Base-by-base conservation (phyloP, 1,140 invertebrate species). In the Microvelia longipes region DNA sequence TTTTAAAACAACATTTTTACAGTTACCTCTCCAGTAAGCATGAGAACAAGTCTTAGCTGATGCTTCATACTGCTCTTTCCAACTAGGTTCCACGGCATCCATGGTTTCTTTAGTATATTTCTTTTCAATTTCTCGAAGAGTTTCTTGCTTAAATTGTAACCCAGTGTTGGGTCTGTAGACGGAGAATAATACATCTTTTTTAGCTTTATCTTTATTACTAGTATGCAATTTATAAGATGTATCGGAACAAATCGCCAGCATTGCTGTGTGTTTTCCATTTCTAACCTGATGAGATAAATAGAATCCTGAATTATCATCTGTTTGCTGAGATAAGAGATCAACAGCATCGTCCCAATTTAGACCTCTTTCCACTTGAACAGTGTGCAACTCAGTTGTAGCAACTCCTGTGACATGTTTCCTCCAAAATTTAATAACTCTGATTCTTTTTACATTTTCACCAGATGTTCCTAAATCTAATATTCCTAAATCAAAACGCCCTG, bases 301-400 rank as follows among this genome's bases (percentile, higher is more conserved):
- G 81, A 96, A 98, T 5, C 95, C 94, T 79, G 96, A 94, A 70
- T 90, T 86, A 79, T 96, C 93, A 70, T 90, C 87, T 29, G 86
- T 79, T 28, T 83, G 84, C 0, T 81, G 81, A 2, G 87, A 77
- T 78, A 84, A 88, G 77, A 93, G 88, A 28, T 95, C 89, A 71
- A 88, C 81, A 1, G 93, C 94, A 73, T 93, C 88, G 30, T 88
- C 82, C 94, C 94, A 98, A 50, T 87, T 89, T 87, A 98, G 90
- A 64, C 96, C 94, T 70, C 95, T 82, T 80, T 98, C 95, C 1
- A 97, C 92, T 26, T 90, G 86, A 24, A 98, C 91, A 1, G 90
- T 90, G 77, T 96, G 91, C 35, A 98, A 82, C 77, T 96, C 92
- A 26, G 93, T 95, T 66, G 90, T 92, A 28, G 93, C 93, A 69